Evolutionary conservation across 2,113 vertebrate genomes (phyloP).

Genomic region (Arizona elegans): DNA sequence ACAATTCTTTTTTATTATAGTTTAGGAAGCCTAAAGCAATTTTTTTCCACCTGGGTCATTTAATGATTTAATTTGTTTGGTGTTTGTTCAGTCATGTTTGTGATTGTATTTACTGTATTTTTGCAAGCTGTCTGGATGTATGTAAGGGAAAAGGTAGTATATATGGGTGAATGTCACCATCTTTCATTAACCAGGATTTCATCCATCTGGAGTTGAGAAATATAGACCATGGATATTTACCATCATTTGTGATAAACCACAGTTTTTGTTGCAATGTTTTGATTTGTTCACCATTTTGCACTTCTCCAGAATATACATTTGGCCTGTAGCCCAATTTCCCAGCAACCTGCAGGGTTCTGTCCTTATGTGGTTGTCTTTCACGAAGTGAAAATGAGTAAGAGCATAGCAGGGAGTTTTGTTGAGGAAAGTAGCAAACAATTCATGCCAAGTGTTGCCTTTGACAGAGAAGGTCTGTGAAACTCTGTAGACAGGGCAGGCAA

Average conservation of each 20-base stretch:
- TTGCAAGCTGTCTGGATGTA: neutral
- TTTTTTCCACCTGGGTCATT: neutral
- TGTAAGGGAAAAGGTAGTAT: neutral
- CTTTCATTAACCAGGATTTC: neutral
- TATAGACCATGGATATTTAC: neutral
- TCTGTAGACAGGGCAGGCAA: neutral
- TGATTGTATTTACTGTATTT: neutral
- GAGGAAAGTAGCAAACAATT: neutral
- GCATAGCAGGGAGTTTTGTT: neutral
- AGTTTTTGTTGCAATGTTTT: neutral
- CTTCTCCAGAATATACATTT: neutral
- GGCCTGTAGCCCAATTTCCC: neutral
- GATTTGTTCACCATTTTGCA: neutral
- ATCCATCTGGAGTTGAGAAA: neutral
- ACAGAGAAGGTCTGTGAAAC: neutral
- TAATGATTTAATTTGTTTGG: neutral
- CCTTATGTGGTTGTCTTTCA: neutral
- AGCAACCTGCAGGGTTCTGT: neutral
- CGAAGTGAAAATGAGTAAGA: neutral
- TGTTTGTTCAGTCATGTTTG: neutral
- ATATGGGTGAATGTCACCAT: neutral
- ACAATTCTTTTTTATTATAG: neutral
- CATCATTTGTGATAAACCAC: neutral
- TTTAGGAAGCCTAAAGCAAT: neutral
- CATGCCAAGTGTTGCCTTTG: neutral